Evolutionary conservation across 2,797 vertebrate species (phyloP).

Genomic region (Parauchenoglanis ngamensis): DNA sequence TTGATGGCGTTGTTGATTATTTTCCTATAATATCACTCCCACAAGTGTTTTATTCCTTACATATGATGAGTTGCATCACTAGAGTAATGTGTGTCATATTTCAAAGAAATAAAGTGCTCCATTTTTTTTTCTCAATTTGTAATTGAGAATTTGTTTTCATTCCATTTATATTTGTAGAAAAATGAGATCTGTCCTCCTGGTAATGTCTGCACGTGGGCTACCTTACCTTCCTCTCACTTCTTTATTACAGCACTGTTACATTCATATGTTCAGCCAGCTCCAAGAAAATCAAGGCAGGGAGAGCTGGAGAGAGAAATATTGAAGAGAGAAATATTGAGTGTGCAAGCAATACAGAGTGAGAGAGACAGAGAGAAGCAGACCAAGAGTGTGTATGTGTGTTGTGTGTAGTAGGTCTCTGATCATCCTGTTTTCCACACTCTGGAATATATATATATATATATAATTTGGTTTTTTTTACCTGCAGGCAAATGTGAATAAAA

Average conservation of each 20-base stretch:
- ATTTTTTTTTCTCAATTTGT: neutral
- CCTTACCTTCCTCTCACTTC: neutral
- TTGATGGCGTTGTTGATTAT: neutral
- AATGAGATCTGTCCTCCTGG: neutral
- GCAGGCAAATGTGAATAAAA: slow-evolving; percentile 54
- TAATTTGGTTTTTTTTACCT: slow-evolving; percentile 40
- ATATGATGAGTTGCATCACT: neutral
- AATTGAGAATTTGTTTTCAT: slow-evolving; percentile 2
- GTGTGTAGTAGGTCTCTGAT: slow-evolving; percentile 51
- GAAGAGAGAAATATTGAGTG: slow-evolving; percentile 24
- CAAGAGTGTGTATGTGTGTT: slow-evolving; percentile 15
- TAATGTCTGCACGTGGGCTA: neutral
- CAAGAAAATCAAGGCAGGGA: slow-evolving; percentile 11
- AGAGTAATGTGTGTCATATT: neutral
- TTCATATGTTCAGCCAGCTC: slow-evolving; percentile 22
- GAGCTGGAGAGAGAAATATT: slow-evolving; percentile 41
- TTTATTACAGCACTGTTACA: slow-evolving; percentile 22
- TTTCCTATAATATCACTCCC: neutral
- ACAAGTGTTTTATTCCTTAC: neutral
- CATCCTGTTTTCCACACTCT: slow-evolving; percentile 45
- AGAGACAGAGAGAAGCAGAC: slow-evolving; percentile 10
- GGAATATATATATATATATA: slow-evolving; percentile 19
- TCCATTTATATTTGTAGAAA: neutral
- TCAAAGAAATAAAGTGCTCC: neutral
- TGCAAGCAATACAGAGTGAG: slow-evolving; percentile 7